Conservation (phyloP, 2,797 vertebrate species). For the Phylloscopus collybita region DNA sequence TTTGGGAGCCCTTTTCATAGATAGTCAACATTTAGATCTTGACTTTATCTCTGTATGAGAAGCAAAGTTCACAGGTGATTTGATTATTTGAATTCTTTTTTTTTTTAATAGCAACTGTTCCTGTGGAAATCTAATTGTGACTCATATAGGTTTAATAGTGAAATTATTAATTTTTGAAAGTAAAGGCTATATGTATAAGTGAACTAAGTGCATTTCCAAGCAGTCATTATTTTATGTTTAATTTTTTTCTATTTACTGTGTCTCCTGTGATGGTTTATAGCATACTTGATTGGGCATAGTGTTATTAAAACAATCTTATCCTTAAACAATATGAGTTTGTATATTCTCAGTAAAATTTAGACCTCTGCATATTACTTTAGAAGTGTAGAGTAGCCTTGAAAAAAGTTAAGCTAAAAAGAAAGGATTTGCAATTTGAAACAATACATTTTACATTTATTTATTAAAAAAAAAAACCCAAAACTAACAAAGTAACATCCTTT, state of each 20-base stretch:
- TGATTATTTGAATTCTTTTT: neutral
- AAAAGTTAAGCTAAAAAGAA: neutral
- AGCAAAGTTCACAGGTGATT: neutral
- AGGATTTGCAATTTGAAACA: neutral
- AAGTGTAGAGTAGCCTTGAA: neutral
- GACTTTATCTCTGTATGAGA: neutral
- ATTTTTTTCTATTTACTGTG: neutral
- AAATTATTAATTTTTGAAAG: neutral
- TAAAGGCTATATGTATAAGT: neutral
- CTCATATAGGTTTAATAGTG: neutral
- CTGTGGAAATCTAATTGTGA: neutral
- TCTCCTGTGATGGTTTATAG: neutral
- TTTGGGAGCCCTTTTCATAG: neutral
- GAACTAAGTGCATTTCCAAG: neutral
- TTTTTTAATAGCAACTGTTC: neutral
- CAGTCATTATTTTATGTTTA: neutral
- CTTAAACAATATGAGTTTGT: neutral
- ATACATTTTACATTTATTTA: neutral
- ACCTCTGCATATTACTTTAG: neutral
- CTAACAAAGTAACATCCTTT: accelerated
- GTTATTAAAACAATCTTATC: neutral
- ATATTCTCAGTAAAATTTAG: neutral
- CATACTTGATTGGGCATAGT: neutral
- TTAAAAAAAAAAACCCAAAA: neutral
- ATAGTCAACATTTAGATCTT: neutral